Conservation (phyloP, 2,888 invertebrate species). For the Lasioglossum calceatum region DNA sequence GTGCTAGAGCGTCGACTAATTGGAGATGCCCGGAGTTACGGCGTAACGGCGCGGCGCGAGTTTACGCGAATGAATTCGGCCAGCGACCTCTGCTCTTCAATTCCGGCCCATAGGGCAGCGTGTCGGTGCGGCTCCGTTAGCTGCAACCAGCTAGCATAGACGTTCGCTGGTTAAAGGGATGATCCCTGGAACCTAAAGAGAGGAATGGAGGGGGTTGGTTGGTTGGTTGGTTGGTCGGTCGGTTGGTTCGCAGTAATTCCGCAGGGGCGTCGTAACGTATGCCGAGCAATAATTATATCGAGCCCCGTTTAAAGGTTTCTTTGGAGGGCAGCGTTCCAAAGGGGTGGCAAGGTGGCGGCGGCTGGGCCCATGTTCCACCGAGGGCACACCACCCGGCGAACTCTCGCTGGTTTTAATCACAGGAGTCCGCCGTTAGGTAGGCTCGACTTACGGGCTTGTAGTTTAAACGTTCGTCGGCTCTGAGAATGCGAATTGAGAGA, state of each 20-base stretch:
- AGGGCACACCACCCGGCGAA: conserved; percentile 10
- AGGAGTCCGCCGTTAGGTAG: conserved; percentile 77
- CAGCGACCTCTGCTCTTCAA: conserved; percentile 78
- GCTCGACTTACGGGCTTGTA: conserved; percentile 76
- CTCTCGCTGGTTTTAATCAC: conserved; percentile 79
- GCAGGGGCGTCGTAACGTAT: conserved; percentile 71
- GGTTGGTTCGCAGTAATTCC: conserved; percentile 40
- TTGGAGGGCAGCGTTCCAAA: conserved; percentile 37
- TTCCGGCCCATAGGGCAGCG: conserved; percentile 73
- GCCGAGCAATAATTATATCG: conserved; percentile 80
- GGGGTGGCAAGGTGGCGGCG: conserved; percentile 40
- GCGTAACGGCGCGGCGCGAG: conserved; percentile 54
- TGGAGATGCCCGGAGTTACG: conserved; percentile 80
- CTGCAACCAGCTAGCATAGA: conserved; percentile 20
- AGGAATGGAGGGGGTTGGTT: not conserved
- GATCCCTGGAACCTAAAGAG: conserved; percentile 32
- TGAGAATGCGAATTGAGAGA: conserved; percentile 82
- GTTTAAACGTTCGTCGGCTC: conserved; percentile 80
- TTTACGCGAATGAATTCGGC: conserved; percentile 77
- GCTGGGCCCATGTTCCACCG: conserved; percentile 18
- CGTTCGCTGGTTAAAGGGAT: conserved; percentile 59
- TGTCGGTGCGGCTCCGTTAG: conserved; percentile 36
- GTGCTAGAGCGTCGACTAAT: conserved; percentile 72
- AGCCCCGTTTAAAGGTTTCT: conserved; percentile 67
- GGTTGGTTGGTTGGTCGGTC: not conserved